A percentile compares a stretch with the other conserved stretches of the same genome.
Evolutionary conservation across 2,113 vertebrate species (phyloP).

Genomic region (Cavia aperea): DNA sequence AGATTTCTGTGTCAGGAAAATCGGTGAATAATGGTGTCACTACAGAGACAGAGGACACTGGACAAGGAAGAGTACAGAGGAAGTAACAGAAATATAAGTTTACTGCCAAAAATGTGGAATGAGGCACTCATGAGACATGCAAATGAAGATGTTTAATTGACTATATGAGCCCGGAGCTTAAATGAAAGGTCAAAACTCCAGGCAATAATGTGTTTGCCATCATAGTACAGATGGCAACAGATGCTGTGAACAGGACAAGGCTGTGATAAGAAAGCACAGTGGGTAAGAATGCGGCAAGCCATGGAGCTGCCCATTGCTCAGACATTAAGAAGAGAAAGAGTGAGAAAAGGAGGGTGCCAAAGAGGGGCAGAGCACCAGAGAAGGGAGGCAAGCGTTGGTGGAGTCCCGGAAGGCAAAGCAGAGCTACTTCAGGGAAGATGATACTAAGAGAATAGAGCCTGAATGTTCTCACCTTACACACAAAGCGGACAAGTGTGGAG

Average conservation of each 20-base stretch:
- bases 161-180: background rate
- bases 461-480: background rate
- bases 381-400: no score
- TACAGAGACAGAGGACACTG: background rate
- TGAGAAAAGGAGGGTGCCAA: background rate
- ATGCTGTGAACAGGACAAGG: background rate
- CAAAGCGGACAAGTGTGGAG: background rate
- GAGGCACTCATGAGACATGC: background rate
- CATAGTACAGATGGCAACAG: background rate
- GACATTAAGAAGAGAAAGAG: background rate
- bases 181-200: background rate
- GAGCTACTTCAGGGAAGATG: background rate
- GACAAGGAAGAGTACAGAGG: background rate
- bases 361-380: background rate
- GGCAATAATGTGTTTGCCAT: background rate
- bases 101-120: background rate
- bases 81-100: background rate
- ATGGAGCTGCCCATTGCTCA: background rate
- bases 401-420: background rate
- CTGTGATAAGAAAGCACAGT: fast-evolving
- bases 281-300: background rate
- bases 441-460: background rate
- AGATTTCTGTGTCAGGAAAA: background rate
- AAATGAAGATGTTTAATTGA: background rate
- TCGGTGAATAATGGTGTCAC: background rate